Evolutionary conservation across 1,140 invertebrate genomes (phyloP).

Genomic region (Euwallacea fornicatus): DNA sequence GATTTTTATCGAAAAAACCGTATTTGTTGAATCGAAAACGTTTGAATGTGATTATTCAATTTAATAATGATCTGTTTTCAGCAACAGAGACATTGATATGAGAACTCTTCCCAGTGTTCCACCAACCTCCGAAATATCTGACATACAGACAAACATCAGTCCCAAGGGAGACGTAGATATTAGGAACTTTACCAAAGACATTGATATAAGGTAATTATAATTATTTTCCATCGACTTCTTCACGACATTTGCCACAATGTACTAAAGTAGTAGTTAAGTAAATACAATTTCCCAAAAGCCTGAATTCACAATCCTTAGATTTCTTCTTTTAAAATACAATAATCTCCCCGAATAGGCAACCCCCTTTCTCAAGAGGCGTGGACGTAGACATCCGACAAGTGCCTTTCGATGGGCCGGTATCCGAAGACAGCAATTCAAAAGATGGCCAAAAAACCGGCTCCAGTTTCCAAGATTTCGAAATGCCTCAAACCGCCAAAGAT

Average conservation of each 20-base stretch:
- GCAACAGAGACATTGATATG: slow-evolving; percentile 53
- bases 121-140: slow-evolving; percentile 8
- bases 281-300: background rate
- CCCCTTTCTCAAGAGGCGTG: slow-evolving; percentile 11
- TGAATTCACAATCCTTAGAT: background rate
- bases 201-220: slow-evolving; percentile 54
- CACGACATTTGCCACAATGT: too few species aligned
- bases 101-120: slow-evolving; percentile 44
- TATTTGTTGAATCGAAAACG: too few species aligned
- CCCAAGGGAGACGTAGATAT: slow-evolving; percentile 43
- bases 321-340: background rate
- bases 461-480: slow-evolving; percentile 48
- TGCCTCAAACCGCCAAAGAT: slow-evolving; percentile 60
- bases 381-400: slow-evolving; percentile 27
- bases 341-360: background rate
- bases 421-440: slow-evolving; percentile 21
- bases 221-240: background rate
- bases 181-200: slow-evolving; percentile 44
- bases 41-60: slow-evolving; percentile 4
- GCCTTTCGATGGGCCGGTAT: slow-evolving; percentile 30
- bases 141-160: slow-evolving; percentile 20
- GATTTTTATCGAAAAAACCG: too few species aligned
- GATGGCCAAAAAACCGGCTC: slow-evolving; percentile 36
- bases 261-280: too few species aligned
- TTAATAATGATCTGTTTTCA: slow-evolving; percentile 33